A percentile compares a stretch with the other conserved stretches of the same genome.
phyloP scores from a whole-genome alignment of 2,888 invertebrate genomes.

The Cryptophagus acutangulus region DNA sequence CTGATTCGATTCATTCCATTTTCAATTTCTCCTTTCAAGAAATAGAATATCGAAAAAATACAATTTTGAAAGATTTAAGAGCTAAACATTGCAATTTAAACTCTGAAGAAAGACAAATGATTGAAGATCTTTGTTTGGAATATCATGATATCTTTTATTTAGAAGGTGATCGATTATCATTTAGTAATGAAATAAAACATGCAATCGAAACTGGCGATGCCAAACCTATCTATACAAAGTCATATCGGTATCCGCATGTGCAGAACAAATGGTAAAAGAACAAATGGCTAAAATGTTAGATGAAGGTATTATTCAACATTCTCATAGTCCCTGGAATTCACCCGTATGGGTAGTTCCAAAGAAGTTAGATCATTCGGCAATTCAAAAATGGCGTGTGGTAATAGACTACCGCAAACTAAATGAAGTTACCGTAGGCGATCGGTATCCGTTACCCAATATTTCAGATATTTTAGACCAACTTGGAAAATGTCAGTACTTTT shows the following conservation, averaged over 20 bases:
- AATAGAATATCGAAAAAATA: too few relatives aligned
- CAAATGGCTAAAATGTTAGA: conserved; percentile 8
- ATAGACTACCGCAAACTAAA: conserved; percentile 10
- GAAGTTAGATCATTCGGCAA: conserved; percentile 5
- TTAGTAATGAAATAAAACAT: conserved; percentile 1
- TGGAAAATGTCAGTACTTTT: conserved; percentile 1
- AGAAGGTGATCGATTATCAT: too few relatives aligned
- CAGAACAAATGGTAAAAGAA: conserved; percentile 9
- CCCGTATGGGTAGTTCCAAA: conserved; percentile 10
- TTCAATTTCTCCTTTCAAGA: too few relatives aligned
- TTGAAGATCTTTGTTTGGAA: too few relatives aligned
- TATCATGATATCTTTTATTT: too few relatives aligned
- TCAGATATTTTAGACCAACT: conserved; percentile 6
- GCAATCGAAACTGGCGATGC: neutral
- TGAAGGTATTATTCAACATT: conserved; percentile 1
- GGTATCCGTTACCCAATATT: conserved; percentile 9
- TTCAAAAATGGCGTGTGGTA: conserved; percentile 10
- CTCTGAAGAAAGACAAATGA: too few relatives aligned
- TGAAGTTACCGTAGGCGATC: conserved; percentile 7
- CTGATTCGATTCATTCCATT: too few relatives aligned
- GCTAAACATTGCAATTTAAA: too few relatives aligned
- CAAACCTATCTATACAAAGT: conserved; percentile 1
- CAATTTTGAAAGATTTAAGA: too few relatives aligned
- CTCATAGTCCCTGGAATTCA: neutral
- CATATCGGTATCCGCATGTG: too few relatives aligned